Evolutionary conservation across 2,113 vertebrate genomes (phyloP).

Genomic region (Zosterops borbonicus): DNA sequence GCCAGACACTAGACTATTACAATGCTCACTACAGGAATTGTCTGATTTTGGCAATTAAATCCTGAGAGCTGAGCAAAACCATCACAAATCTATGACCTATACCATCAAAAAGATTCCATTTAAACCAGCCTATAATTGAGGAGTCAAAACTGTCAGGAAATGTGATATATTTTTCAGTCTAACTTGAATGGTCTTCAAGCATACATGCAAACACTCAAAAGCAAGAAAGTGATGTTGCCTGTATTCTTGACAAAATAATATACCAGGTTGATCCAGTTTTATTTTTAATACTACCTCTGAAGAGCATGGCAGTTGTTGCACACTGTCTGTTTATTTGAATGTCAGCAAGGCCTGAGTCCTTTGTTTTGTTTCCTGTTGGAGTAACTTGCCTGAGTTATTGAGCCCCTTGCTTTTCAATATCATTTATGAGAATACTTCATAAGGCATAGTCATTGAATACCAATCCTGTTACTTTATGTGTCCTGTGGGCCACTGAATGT

Average conservation of each 20-base stretch:
- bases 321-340: neutral
- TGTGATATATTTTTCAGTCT: constrained; percentile 14
- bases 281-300: neutral
- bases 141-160: constrained; percentile 23
- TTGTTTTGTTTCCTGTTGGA: neutral
- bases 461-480: neutral
- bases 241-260: constrained; percentile 26
- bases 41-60: constrained; percentile 18
- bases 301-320: neutral
- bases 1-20: neutral
- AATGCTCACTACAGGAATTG: neutral
- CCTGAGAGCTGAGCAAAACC: neutral
- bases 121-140: constrained; percentile 11
- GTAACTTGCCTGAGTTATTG: neutral
- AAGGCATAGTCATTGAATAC: neutral
- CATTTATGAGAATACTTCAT: neutral
- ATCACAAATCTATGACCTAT: neutral
- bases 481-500: neutral
- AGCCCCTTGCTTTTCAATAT: neutral
- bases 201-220: constrained; percentile 4
- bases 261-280: constrained; percentile 5
- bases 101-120: neutral
- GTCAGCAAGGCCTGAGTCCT: neutral
- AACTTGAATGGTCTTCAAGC: neutral
- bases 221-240: neutral